Evolutionary conservation across 2,888 invertebrate genomes (phyloP).

Genomic region (Acronicta alni): DNA sequence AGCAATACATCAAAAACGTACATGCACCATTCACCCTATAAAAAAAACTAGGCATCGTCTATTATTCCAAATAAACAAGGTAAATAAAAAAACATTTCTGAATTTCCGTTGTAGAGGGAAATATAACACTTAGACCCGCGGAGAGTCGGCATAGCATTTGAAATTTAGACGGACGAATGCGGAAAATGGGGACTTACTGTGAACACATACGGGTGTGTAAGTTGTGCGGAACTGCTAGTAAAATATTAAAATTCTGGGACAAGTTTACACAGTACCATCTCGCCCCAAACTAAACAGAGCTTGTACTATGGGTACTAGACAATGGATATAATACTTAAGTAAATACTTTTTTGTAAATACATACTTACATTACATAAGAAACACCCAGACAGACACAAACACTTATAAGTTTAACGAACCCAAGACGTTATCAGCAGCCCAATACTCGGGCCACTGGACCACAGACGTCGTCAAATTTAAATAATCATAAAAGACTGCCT

Average conservation of each 20-base stretch:
- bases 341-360: too few species aligned
- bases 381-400: too few species aligned
- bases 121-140: conserved; percentile 69
- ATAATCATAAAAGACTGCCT: too few species aligned
- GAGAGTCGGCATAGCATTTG: conserved; percentile 71
- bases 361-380: too few species aligned
- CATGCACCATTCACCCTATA: not conserved
- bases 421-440: too few species aligned
- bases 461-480: too few species aligned
- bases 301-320: too few species aligned
- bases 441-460: too few species aligned
- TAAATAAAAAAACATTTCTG: conserved; percentile 60
- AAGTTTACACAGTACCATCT: too few species aligned
- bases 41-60: conserved; percentile 18
- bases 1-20: not conserved
- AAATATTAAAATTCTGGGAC: not conserved
- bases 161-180: conserved; percentile 73
- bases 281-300: too few species aligned
- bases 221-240: conserved; percentile 4
- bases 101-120: conserved; percentile 63
- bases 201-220: conserved; percentile 55
- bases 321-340: too few species aligned
- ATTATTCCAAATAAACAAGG: conserved; percentile 58
- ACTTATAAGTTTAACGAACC: too few species aligned
- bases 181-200: conserved; percentile 62